Evolutionary conservation across 2,888 invertebrate species (phyloP).

Genomic region (Drosophila vallismaia): DNA sequence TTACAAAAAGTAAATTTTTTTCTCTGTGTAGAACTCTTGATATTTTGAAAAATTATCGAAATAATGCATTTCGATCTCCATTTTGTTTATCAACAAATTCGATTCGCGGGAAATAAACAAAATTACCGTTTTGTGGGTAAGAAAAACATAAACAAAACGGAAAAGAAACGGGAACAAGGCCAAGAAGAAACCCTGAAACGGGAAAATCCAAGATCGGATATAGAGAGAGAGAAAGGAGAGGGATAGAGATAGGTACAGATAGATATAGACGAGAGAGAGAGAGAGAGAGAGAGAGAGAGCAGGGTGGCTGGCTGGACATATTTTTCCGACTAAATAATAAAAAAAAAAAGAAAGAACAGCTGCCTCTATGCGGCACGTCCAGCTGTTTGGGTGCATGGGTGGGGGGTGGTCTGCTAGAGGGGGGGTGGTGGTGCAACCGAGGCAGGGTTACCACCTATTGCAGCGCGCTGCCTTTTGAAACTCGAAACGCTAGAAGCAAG

Average conservation of each 20-base stretch:
- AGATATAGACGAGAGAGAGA: neutral
- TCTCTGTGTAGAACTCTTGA: no score
- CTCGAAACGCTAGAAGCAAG: conserved; percentile 30
- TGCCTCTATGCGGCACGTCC: conserved; percentile 24
- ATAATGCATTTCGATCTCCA: no score
- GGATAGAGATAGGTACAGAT: neutral
- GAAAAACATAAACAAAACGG: neutral
- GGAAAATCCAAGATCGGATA: neutral
- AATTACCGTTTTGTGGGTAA: neutral
- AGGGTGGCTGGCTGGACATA: neutral
- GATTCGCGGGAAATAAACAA: neutral
- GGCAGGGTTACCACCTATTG: conserved; percentile 37
- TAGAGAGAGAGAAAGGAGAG: neutral
- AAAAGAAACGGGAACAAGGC: neutral
- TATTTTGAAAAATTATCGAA: no score
- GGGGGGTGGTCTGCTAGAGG: neutral
- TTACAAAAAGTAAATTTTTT: no score
- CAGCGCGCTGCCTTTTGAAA: conserved; percentile 38
- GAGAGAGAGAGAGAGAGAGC: neutral
- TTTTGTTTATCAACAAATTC: no score
- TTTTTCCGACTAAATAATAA: conserved; percentile 1
- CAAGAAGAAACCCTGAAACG: neutral
- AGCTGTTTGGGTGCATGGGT: conserved; percentile 27
- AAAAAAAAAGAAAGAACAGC: conserved; percentile 21
- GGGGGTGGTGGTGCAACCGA: conserved; percentile 18